These are phyloP conservation scores for Protobothrops flavoviridis DNA, from an alignment of 2,113 vertebrate species.

Conservation along the genomic window DNA sequence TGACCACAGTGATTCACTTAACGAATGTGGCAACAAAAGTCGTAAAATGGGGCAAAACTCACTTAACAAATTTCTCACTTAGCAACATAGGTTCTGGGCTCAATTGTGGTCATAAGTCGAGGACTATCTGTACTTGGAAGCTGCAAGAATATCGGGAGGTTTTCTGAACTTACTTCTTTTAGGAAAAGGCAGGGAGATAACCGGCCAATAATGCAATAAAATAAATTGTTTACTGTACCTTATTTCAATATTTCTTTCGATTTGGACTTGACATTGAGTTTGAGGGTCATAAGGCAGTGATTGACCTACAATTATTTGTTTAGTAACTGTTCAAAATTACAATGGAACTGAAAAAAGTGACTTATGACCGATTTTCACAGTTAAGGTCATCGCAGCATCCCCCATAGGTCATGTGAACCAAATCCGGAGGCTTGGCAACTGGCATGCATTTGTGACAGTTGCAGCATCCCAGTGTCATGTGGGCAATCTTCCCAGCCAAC, in stretches of 20 bases:
- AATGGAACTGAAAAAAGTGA: background rate
- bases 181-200: background rate
- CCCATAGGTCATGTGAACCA: background rate
- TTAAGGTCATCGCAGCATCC: background rate
- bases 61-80: background rate
- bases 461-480: background rate
- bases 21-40: background rate
- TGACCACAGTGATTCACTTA: background rate
- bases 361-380: background rate
- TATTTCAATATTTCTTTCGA: background rate
- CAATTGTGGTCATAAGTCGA: background rate
- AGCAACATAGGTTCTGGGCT: background rate
- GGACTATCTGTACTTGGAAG: background rate
- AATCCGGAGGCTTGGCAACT: background rate
- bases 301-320: background rate
- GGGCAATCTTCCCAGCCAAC: background rate
- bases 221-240: background rate
- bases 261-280: background rate
- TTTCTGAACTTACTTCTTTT: background rate
- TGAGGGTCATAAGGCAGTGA: background rate
- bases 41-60: background rate
- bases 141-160: accelerated
- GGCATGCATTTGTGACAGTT: no score
- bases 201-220: background rate
- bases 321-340: background rate